Conservation (phyloP, 2,888 invertebrate species). For the Congeria kusceri region DNA sequence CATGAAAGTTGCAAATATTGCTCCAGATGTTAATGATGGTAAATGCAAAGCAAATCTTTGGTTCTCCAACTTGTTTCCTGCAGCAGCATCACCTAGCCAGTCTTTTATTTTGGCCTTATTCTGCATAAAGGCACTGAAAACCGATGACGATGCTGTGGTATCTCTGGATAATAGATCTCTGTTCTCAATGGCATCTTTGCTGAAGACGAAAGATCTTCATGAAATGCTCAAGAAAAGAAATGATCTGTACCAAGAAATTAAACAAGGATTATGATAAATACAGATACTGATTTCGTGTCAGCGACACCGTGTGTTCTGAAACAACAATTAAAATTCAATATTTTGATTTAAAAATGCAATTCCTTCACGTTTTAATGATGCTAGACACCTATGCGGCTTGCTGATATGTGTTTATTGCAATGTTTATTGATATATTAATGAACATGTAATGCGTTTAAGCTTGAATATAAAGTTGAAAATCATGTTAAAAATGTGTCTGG, state of each 20-base stretch:
- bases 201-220: slow-evolving; percentile 73
- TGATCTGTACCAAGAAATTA: slow-evolving; percentile 65
- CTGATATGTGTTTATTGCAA: too few species aligned
- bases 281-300: too few species aligned
- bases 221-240: slow-evolving; percentile 77
- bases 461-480: too few species aligned
- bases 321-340: too few species aligned
- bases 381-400: too few species aligned
- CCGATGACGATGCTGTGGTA: slow-evolving; percentile 23
- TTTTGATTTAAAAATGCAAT: too few species aligned
- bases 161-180: slow-evolving; percentile 43
- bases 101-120: slow-evolving; percentile 73
- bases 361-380: too few species aligned
- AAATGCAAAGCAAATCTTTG: slow-evolving; percentile 72
- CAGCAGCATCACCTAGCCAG: slow-evolving; percentile 69
- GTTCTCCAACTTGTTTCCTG: slow-evolving; percentile 79
- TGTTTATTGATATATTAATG: too few species aligned
- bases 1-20: slow-evolving; percentile 20
- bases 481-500: too few species aligned
- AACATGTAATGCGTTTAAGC: too few species aligned
- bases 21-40: slow-evolving; percentile 1
- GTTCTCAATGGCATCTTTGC: slow-evolving; percentile 74
- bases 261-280: background rate
- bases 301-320: too few species aligned
- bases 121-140: slow-evolving; percentile 54